Conservation (phyloP, 2,797 vertebrate genomes). For the Semotilus atromaculatus region DNA sequence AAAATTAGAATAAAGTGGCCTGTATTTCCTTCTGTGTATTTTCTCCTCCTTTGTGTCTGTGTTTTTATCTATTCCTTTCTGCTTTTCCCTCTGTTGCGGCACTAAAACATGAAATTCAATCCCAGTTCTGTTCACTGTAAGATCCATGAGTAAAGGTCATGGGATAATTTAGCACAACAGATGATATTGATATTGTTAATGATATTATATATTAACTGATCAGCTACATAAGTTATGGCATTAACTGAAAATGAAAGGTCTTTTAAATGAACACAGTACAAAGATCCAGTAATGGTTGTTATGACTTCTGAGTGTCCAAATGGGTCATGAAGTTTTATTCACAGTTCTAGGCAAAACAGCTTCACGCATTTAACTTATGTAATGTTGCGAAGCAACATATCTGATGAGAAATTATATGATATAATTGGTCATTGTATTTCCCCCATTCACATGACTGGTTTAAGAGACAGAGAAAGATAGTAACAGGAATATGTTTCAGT, state of each 20-base stretch:
- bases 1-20: constrained; percentile 21
- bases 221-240: not conserved
- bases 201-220: not conserved
- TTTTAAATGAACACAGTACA: not conserved
- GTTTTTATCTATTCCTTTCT: not conserved
- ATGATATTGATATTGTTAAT: not conserved
- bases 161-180: not conserved
- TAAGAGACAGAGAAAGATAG: not conserved
- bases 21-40: not conserved
- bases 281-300: not conserved
- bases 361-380: not conserved
- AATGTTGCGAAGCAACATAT: not conserved
- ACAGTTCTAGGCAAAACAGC: not conserved
- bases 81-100: not conserved
- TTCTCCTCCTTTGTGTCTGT: constrained; percentile 12
- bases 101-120: not conserved
- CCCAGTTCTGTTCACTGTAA: not conserved
- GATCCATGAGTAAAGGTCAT: not conserved
- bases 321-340: not conserved
- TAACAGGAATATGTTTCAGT: not conserved
- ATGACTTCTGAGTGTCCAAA: not conserved
- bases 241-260: too few relatives aligned
- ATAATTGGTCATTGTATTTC: not conserved
- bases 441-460: not conserved
- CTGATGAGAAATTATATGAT: not conserved